Base-by-base conservation (phyloP, 1,140 invertebrate genomes). In the Drosophila paulistorum region DNA sequence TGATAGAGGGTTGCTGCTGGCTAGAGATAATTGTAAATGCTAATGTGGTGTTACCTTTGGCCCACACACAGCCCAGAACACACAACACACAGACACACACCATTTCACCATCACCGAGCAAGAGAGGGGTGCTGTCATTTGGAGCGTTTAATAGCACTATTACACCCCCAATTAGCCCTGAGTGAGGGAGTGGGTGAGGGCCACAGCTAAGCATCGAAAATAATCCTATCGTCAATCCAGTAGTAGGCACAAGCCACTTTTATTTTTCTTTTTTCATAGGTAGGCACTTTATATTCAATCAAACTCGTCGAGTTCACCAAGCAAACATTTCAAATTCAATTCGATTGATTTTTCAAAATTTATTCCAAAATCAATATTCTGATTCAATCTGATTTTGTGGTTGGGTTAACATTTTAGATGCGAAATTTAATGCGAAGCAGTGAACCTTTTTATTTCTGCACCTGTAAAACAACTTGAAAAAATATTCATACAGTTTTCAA, bases 1-100 rank as follows among this genome's bases (percentile, higher is more conserved):
- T 55, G 7, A 2, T 13, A 67, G 68, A 77, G 79, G 79, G 82
- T 86, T 69, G 67, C 30, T 55, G 63, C 30, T 55, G 63, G 61
- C 59, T 58, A 70, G 67, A 48, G 67, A 48, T 60, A 87, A 77
- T 71, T 68, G 75, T 75, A 65, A 68, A 71, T 77, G 73, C 41
- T 79, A 87, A 83, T 77, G 76, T 83, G 68, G 76, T 83, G 68
- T 83, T 87, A 87, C 83, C 83, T 86, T 83, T 87, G 72, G 73
- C 69, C 76, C 68, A 77, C 57, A 77, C 68, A 61, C 63, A 61
- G n/a, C n/a, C n/a, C n/a, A n/a, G n/a, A n/a, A n/a, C 68, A 61
- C 63, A 61, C 63, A 20, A 20, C 23, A 26, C 68, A 77, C 57
- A 77, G 63, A 77, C 57, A 77, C 68, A 61, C 63, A 61, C 63